Conservation (phyloP, 2,797 vertebrate genomes). For the Odontamblyopus lacepedii region DNA sequence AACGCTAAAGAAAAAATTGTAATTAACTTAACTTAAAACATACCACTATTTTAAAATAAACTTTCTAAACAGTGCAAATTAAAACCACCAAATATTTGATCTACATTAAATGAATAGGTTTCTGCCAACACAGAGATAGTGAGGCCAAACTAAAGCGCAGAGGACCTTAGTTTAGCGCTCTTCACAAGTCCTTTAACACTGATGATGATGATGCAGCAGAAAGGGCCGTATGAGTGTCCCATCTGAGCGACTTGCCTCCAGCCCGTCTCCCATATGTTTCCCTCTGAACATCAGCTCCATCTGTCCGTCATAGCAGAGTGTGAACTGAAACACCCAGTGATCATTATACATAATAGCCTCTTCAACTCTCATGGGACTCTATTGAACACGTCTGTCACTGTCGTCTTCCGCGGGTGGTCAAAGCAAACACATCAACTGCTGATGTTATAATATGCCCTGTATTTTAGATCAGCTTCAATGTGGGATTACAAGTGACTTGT, state of each 20-base stretch:
- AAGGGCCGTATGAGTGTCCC: slow-evolving; percentile 22
- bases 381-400: slow-evolving; percentile 55
- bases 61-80: background rate
- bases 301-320: slow-evolving; percentile 48
- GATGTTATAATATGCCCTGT: slow-evolving; percentile 45
- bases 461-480: slow-evolving; percentile 58
- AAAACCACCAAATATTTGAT: background rate
- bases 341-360: slow-evolving; percentile 59
- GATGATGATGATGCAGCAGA: background rate
- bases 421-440: slow-evolving; percentile 33
- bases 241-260: slow-evolving; percentile 54
- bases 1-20: background rate
- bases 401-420: slow-evolving; percentile 38
- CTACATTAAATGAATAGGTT: background rate
- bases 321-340: slow-evolving; percentile 56
- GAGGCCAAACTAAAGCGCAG: background rate
- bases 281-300: slow-evolving; percentile 58
- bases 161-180: background rate
- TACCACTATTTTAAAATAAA: background rate
- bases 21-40: background rate
- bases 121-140: background rate
- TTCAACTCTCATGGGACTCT: slow-evolving; percentile 54
- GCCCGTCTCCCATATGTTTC: slow-evolving; percentile 58
- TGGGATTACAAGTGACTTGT: slow-evolving; percentile 50
- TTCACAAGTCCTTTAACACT: slow-evolving; percentile 19